Percentiles rank a stretch among this genome's conserved stretches.
Evolutionary conservation across 1,140 invertebrate genomes (phyloP).

Genomic region (Sinella curviseta): DNA sequence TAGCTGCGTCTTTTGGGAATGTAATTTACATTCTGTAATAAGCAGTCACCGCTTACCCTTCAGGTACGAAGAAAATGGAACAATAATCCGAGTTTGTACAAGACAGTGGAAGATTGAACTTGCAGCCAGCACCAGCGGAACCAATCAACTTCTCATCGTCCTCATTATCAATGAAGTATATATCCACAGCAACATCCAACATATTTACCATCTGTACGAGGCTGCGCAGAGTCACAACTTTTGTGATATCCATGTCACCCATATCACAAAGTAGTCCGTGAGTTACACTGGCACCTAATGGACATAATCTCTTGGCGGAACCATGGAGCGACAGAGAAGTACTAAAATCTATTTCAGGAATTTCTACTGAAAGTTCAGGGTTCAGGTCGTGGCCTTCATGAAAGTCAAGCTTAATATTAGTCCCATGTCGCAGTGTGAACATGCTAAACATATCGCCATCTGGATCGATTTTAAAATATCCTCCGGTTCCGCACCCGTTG

Average conservation of each 20-base stretch:
- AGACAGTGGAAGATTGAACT: slow-evolving; percentile 77
- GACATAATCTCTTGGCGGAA: slow-evolving; percentile 84
- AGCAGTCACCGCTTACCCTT: slow-evolving; percentile 59
- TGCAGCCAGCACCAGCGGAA: slow-evolving; percentile 65
- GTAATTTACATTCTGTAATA: no score
- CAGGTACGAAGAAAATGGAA: slow-evolving; percentile 83
- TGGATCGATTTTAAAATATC: slow-evolving; percentile 43
- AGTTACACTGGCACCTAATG: no score
- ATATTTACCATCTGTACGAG: slow-evolving; percentile 80
- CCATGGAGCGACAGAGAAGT: slow-evolving; percentile 71
- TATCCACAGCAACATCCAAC: slow-evolving; percentile 73
- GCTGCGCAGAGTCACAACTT: slow-evolving; percentile 69
- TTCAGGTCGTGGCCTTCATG: slow-evolving; percentile 43
- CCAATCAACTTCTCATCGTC: slow-evolving; percentile 72
- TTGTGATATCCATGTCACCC: slow-evolving; percentile 67
- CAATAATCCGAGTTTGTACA: slow-evolving; percentile 81
- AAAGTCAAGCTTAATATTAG: slow-evolving; percentile 62
- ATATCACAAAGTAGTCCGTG: slow-evolving; percentile 75
- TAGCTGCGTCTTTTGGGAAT: no score
- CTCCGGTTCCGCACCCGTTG: slow-evolving; percentile 12
- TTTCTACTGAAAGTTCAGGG: slow-evolving; percentile 47
- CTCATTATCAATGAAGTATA: slow-evolving; percentile 76
- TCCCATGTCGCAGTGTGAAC: slow-evolving; percentile 65
- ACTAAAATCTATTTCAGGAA: slow-evolving; percentile 50
- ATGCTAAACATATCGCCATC: slow-evolving; percentile 47